Conservation (phyloP, 92 coral and sea anemone species). For the Epizoanthus scotinus region DNA sequence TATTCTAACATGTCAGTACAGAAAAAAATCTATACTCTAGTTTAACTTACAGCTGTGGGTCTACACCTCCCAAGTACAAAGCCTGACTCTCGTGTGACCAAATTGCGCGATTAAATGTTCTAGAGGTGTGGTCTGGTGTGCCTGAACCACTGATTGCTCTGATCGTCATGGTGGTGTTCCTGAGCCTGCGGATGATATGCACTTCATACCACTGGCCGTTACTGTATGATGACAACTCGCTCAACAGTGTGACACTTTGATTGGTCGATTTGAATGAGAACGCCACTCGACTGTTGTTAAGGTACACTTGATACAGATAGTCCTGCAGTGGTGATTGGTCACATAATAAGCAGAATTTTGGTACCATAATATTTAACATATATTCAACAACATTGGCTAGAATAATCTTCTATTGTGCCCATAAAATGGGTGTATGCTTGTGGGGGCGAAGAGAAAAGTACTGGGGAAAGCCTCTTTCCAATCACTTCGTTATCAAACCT, state of each 20-base stretch:
- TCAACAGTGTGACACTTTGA: slow-evolving; percentile 47
- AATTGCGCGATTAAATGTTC: slow-evolving; percentile 43
- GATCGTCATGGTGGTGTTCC: slow-evolving; percentile 74
- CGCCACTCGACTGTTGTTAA: slow-evolving; percentile 68
- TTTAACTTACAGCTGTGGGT: slow-evolving; percentile 71
- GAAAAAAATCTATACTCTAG: background rate
- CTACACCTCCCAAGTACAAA: slow-evolving; percentile 82
- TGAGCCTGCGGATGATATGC: slow-evolving; percentile 75
- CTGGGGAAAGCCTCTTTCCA: too few relatives aligned
- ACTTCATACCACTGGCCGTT: slow-evolving; percentile 93
- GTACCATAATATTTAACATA: background rate
- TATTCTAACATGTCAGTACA: background rate
- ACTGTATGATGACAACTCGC: slow-evolving; percentile 65
- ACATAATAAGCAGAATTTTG: background rate
- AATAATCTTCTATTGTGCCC: too few relatives aligned
- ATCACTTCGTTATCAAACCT: too few relatives aligned
- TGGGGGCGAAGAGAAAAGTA: too few relatives aligned
- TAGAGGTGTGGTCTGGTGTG: slow-evolving; percentile 44
- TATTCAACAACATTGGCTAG: too few relatives aligned
- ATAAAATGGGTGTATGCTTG: too few relatives aligned
- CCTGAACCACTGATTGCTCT: slow-evolving; percentile 64
- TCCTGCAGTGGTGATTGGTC: slow-evolving; percentile 43
- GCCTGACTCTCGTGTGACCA: slow-evolving; percentile 60
- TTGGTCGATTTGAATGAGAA: slow-evolving; percentile 72
- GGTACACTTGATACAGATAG: slow-evolving; percentile 73